phyloP scores from a whole-genome alignment of 1,140 invertebrate species.

The Eupeodes corollae region DNA sequence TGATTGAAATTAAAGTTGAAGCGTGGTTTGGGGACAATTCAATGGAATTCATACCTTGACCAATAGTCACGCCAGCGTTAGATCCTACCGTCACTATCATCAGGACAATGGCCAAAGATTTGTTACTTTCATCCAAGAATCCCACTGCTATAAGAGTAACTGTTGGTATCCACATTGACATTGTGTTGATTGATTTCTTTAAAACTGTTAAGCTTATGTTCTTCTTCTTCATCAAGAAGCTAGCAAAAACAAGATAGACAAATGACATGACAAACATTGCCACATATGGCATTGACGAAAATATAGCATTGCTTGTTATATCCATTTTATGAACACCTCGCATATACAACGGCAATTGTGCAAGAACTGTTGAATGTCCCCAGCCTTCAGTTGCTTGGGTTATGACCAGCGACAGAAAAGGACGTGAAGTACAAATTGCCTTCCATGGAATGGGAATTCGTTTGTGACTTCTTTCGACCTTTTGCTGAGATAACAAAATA shows the following conservation, averaged over 20 bases:
- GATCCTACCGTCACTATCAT: slow-evolving; percentile 59
- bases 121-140: slow-evolving; percentile 43
- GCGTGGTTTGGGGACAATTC: slow-evolving; percentile 68
- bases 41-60: slow-evolving; percentile 54
- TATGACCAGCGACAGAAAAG: slow-evolving; percentile 73
- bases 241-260: slow-evolving; percentile 49
- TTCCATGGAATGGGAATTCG: slow-evolving; percentile 54
- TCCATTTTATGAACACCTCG: slow-evolving; percentile 67
- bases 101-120: slow-evolving; percentile 45
- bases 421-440: slow-evolving; percentile 59
- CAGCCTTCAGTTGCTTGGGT: slow-evolving; percentile 81
- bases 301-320: slow-evolving; percentile 58
- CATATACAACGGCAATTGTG: slow-evolving; percentile 84
- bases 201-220: slow-evolving; percentile 41
- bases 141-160: slow-evolving; percentile 48
- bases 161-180: slow-evolving; percentile 48
- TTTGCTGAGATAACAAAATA: slow-evolving; percentile 43
- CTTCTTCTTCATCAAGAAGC: slow-evolving; percentile 46
- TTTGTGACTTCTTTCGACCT: slow-evolving; percentile 16
- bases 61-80: slow-evolving; percentile 63
- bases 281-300: slow-evolving; percentile 69
- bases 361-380: slow-evolving; percentile 87
- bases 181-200: slow-evolving; percentile 53
- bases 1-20: slow-evolving; percentile 55
- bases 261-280: slow-evolving; percentile 58